These are phyloP conservation scores for Tretioscincus oriximinensis DNA, from an alignment of 2,113 vertebrate genomes.

Conservation along the genomic window DNA sequence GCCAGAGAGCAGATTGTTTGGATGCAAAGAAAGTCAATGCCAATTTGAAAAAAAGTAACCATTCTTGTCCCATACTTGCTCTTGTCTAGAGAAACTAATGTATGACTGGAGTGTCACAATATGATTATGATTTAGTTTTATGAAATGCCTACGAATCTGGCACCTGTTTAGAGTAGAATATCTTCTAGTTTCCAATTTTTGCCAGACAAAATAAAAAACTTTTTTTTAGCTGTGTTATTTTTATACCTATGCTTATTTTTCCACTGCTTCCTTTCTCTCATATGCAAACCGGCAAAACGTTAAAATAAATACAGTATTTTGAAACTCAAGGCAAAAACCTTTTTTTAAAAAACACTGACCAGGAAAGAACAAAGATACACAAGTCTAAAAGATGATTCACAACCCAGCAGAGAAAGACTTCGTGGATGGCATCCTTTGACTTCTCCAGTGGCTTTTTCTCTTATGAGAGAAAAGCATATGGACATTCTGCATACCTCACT, in stretches of 20 bases:
- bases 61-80: not conserved
- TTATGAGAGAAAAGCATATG: not conserved
- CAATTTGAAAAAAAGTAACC: accelerated
- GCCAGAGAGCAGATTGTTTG: not conserved
- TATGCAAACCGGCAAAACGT: constrained; percentile 48
- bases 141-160: constrained; percentile 2
- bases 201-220: constrained; percentile 42
- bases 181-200: constrained; percentile 29
- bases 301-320: constrained; percentile 59
- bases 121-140: not conserved
- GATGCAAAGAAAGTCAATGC: not conserved
- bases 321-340: constrained; percentile 39
- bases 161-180: constrained; percentile 52
- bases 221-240: constrained; percentile 47
- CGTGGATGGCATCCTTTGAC: not conserved
- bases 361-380: constrained; percentile 45
- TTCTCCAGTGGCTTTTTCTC: not conserved
- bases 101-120: not conserved
- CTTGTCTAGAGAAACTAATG: accelerated
- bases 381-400: constrained; percentile 13
- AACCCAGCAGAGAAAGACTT: constrained; percentile 2
- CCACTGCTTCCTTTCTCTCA: constrained; percentile 58
- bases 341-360: constrained; percentile 42
- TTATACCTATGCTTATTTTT: constrained; percentile 35
- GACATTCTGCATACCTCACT: not conserved